Evolutionary conservation across 35 echinoderm and acorn worm genomes (phyloP).

Genomic region (Apostichopus parvimensis): DNA sequence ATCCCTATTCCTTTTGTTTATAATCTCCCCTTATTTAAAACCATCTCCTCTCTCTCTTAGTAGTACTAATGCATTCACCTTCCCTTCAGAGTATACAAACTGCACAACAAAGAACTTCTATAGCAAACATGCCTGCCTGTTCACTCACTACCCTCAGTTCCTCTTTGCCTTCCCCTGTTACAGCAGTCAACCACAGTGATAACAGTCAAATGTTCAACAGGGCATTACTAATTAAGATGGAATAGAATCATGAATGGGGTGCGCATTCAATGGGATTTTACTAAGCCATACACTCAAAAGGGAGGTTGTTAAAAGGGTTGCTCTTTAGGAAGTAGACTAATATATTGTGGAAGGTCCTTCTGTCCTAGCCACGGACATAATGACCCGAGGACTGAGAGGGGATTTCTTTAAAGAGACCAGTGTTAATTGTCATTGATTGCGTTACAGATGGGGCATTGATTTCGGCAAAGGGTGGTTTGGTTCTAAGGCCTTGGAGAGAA

Average conservation of each 20-base stretch:
- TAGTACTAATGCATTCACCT: not conserved
- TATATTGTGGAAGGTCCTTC: slow-evolving; percentile 14
- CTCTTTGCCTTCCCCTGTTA: not conserved
- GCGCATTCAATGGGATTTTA: slow-evolving; percentile 18
- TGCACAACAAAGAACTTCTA: slow-evolving; percentile 9
- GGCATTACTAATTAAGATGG: slow-evolving; percentile 50
- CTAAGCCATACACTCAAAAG: not conserved
- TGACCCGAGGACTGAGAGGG: not conserved
- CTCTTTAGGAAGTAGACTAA: slow-evolving; percentile 8
- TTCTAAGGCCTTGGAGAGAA: not conserved
- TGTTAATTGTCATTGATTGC: slow-evolving; percentile 48
- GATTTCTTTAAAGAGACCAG: not conserved
- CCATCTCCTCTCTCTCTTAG: not conserved
- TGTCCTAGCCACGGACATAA: not conserved
- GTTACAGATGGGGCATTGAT: slow-evolving; percentile 11
- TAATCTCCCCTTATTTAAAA: slow-evolving; percentile 25
- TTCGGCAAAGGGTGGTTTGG: not conserved
- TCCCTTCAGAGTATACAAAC: not conserved
- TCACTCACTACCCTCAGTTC: not conserved
- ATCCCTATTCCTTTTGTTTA: not conserved
- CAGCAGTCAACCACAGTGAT: slow-evolving; percentile 13
- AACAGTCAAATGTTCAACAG: slow-evolving; percentile 34
- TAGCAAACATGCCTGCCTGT: not conserved
- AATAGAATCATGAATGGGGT: not conserved
- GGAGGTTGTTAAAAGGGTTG: not conserved